Conservation (phyloP, 2,888 invertebrate species). For the Leptura quadrifasciata region DNA sequence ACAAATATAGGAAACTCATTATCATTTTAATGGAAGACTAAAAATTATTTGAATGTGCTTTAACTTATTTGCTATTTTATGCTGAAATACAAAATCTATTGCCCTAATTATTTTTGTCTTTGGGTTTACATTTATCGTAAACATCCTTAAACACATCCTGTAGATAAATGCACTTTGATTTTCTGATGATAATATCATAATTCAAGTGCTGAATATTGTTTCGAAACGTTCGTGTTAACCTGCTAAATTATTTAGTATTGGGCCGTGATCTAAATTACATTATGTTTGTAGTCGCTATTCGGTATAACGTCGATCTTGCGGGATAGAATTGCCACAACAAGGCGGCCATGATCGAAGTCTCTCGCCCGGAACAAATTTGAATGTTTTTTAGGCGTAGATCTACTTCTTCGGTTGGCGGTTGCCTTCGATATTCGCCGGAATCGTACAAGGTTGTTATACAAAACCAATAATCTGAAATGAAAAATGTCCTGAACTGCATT, state of each 20-base stretch:
- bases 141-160: no score
- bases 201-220: no score
- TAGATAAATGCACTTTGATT: no score
- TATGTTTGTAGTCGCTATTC: neutral
- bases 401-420: conserved; percentile 41
- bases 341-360: conserved; percentile 68
- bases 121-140: no score
- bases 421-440: conserved; percentile 45
- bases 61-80: no score
- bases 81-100: no score
- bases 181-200: no score
- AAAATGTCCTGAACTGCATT: conserved; percentile 63
- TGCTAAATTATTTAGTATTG: neutral
- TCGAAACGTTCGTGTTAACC: neutral
- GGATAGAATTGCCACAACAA: conserved; percentile 46
- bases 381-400: conserved; percentile 63
- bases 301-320: conserved; percentile 16
- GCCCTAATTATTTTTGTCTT: no score
- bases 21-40: no score
- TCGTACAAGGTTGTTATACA: conserved; percentile 60
- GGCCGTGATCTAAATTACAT: neutral
- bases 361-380: conserved; percentile 67
- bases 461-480: conserved; percentile 66
- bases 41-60: no score
- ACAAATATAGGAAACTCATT: no score